These are phyloP conservation scores for Phataginus tetradactyla DNA, from an alignment of 2,797 vertebrate genomes.

Conservation along the genomic window DNA sequence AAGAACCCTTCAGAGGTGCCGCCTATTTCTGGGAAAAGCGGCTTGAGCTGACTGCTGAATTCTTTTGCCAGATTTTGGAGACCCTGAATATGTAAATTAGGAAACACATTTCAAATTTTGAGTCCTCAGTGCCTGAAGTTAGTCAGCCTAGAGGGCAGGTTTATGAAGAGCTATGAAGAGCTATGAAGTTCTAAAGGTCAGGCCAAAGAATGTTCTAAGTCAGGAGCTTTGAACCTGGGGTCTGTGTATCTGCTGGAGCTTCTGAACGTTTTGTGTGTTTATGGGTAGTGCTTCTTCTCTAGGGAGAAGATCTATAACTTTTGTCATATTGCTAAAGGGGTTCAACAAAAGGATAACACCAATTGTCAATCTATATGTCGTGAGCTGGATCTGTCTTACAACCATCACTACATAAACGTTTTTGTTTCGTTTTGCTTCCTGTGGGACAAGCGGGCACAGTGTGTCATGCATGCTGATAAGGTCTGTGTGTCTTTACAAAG, in stretches of 20 bases:
- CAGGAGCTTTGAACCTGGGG: background rate
- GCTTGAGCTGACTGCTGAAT: background rate
- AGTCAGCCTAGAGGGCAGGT: background rate
- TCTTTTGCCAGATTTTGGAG: background rate
- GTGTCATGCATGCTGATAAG: background rate
- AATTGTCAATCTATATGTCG: background rate
- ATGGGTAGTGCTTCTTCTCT: background rate
- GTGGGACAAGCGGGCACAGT: background rate
- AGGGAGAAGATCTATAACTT: background rate
- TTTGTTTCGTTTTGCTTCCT: background rate
- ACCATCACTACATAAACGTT: background rate
- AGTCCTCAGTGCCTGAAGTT: background rate
- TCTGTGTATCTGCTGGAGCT: background rate
- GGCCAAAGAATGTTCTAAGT: background rate
- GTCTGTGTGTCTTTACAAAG: background rate
- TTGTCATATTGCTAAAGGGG: background rate
- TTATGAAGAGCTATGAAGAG: background rate
- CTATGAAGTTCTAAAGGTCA: background rate
- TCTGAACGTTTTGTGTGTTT: background rate
- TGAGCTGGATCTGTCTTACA: background rate
- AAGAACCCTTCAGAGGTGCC: background rate
- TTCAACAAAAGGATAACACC: background rate
- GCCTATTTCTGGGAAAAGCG: conserved; percentile 1
- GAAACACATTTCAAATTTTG: background rate
- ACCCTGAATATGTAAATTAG: background rate